Evolutionary conservation across 2,797 vertebrate species (phyloP), one percentile per base, ranked within the genome.

Genomic region (Hemibagrus guttatus): DNA sequence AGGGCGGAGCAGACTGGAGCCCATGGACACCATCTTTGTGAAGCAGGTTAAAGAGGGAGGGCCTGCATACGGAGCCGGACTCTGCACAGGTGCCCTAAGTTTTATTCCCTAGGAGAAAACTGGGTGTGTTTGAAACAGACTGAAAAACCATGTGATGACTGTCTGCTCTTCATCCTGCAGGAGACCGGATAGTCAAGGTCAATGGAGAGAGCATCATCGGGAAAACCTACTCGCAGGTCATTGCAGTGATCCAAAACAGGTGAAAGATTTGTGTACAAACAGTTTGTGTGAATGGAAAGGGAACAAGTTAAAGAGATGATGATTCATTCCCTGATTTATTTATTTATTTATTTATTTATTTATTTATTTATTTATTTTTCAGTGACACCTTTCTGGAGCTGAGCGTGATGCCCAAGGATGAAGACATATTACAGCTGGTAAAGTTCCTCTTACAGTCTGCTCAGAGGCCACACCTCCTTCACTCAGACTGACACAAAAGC

Each of bases 11-110:
- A 96, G 95, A 89, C 91, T 98, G 90, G 98, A 99, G 91, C 97
- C 98, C 0, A 99, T 99, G 98, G 98, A 99, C 89, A 99, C 98
- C 88, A 99, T 99, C 93, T 99, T 99, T 2, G 98, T 99, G 89
- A 99, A 99, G 88, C 98, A 99, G 91, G 98, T 99, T 86, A 99
- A 98, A 90, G 97, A 99, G 93, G 97, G 97, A 35, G 97, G 98
- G 42, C 97, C 98, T 74, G 98, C 97, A 72, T 96, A 97, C 83
- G 96, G 95, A 92, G 98, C 98, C 88, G 98, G 98, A 80, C 94
- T 99, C 85, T 98, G 97, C 93, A 99, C 97, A 97, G 98, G 98
- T 99, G 84, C 72, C 63, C 61, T 81, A 58, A 63, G 35, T 84
- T 46, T 84, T 35, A 14, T 46, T 85, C 17, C 59, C 26, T 17